These are phyloP conservation scores for Seriola aureovittata DNA, from an alignment of 2,113 vertebrate genomes.

Conservation along the genomic window DNA sequence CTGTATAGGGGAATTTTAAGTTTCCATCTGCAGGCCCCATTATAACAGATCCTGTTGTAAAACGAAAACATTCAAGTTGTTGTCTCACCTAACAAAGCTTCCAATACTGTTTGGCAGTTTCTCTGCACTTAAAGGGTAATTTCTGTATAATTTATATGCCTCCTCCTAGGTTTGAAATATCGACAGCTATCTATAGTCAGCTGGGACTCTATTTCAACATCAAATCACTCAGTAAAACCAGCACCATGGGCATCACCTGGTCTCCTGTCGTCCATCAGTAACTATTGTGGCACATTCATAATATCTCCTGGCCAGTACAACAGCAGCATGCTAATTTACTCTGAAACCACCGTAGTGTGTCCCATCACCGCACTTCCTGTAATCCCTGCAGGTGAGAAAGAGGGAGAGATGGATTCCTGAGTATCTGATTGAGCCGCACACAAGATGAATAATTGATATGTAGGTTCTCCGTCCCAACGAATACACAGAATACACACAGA, in stretches of 20 bases:
- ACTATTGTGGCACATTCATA: slow-evolving; percentile 28
- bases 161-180: not conserved
- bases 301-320: slow-evolving; percentile 47
- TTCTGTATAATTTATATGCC: slow-evolving; percentile 38
- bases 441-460: slow-evolving; percentile 80
- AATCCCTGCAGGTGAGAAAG: slow-evolving; percentile 75
- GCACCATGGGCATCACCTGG: slow-evolving; percentile 14
- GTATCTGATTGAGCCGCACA: slow-evolving; percentile 76
- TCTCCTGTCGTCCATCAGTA: slow-evolving; percentile 30
- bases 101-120: slow-evolving; percentile 1
- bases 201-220: slow-evolving; percentile 17
- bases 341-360: slow-evolving; percentile 51
- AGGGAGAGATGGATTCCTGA: slow-evolving; percentile 62
- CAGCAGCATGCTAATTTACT: slow-evolving; percentile 63
- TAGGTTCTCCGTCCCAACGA: slow-evolving; percentile 59
- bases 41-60: not conserved
- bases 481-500: slow-evolving; percentile 60
- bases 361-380: slow-evolving; percentile 53
- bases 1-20: not conserved
- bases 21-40: not conserved
- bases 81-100: slow-evolving; percentile 6
- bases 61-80: not conserved
- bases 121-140: not conserved
- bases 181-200: slow-evolving; percentile 1
- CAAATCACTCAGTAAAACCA: slow-evolving; percentile 31